Evolutionary conservation across 2,888 invertebrate genomes (phyloP), one percentile per base, ranked within the genome.

Genomic region (Auanema sp.): DNA sequence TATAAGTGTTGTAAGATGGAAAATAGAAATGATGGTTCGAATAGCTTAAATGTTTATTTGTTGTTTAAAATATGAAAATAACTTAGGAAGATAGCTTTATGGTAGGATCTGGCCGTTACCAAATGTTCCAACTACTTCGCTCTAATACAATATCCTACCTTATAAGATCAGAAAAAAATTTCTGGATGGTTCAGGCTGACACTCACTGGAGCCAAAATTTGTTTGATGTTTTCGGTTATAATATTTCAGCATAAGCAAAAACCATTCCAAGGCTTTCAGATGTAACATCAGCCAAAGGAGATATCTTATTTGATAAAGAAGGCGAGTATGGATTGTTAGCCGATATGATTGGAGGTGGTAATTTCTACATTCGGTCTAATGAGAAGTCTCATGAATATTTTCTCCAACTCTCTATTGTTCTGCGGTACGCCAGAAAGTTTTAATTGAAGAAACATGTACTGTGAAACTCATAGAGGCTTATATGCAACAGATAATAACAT

Each of bases 401-500:
- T 57, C 64, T 73, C 59, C 64, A 69, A 47, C 43, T 74, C 40
- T 64, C 68, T 41, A 47, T 56, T n/a, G 58, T 67, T 43, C 62
- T 72, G 53, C 58, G 68, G 72, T 69, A 16, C 21, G 25, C 54
- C 2, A 8, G 8, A 47, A 5, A 47, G 21, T 16, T 47, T 47
- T 47, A 18, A 47, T 5, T 5, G 47, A 47, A 47, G 47, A 47
- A 47, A 18, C 8, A 47, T 47, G 8, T 5, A 47, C 51, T n/a
- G 18, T n/a, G 11, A 6, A 33, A 52, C 23, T 52, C 62, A 60
- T 43, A 71, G 74, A 41, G 59, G 72, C 53, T 62, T 73, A 40
- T 81, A 72, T 64, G 67, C 75, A 8, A 80, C 80, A 21, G 80
- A 80, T 60, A 80, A 80, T 58, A 80, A 80, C 64, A 62, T 80